phyloP scores from a whole-genome alignment of 2,113 vertebrate genomes.

The Callipepla californica region DNA sequence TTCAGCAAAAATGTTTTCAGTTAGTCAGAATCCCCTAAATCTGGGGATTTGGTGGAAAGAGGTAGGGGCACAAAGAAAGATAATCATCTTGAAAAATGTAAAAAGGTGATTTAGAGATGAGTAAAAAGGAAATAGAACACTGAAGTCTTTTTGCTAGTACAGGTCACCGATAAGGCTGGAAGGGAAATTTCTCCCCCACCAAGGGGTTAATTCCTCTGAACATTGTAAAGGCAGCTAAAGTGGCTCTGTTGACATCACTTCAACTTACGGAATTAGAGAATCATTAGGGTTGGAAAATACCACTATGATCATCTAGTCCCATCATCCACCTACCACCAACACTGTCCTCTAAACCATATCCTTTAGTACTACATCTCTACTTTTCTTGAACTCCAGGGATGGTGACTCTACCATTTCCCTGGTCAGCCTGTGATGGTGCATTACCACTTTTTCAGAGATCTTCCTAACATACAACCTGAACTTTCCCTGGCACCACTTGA shows the following conservation, averaged over 20 bases:
- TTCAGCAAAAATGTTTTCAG: neutral
- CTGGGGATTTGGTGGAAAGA: neutral
- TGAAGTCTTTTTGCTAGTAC: neutral
- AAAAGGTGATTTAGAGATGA: neutral
- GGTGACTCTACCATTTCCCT: too few relatives aligned
- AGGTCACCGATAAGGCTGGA: neutral
- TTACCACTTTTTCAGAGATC: too few relatives aligned
- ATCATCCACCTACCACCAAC: too few relatives aligned
- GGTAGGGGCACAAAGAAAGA: neutral
- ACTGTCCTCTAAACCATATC: too few relatives aligned
- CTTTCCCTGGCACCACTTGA: too few relatives aligned
- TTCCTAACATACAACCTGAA: too few relatives aligned
- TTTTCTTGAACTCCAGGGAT: too few relatives aligned
- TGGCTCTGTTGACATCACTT: accelerated
- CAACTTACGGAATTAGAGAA: too few relatives aligned
- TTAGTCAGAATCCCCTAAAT: neutral
- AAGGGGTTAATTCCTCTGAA: neutral
- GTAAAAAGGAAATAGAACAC: neutral
- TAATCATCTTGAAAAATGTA: neutral
- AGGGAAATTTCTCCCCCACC: neutral
- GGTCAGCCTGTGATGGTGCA: too few relatives aligned
- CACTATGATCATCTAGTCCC: too few relatives aligned
- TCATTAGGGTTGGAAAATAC: too few relatives aligned
- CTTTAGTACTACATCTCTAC: too few relatives aligned
- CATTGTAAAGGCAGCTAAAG: neutral